Conservation (phyloP, 1,140 invertebrate genomes). For the Drosophila repleta region DNA sequence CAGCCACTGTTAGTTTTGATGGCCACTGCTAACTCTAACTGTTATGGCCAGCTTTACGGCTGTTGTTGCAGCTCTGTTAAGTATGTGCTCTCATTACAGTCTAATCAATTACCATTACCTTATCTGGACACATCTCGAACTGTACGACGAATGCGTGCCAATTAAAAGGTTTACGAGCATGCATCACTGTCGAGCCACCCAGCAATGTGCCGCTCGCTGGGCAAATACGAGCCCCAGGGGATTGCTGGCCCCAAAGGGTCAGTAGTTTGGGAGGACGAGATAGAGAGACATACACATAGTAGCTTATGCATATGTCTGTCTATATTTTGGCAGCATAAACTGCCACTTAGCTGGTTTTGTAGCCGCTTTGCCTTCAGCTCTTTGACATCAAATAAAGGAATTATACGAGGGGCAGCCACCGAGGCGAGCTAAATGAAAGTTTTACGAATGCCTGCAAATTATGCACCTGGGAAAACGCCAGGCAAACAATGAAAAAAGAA, state of each 20-base stretch:
- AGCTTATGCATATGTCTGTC: slow-evolving; percentile 31
- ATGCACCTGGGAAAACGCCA: slow-evolving; percentile 36
- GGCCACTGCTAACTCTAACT: not conserved
- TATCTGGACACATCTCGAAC: slow-evolving; percentile 30
- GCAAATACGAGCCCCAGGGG: slow-evolving; percentile 25
- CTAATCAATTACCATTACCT: slow-evolving; percentile 53
- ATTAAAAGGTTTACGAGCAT: slow-evolving; percentile 52
- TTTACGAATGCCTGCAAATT: slow-evolving; percentile 30
- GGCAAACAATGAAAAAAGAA: slow-evolving; percentile 16
- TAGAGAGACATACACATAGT: not conserved
- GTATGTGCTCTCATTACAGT: slow-evolving; percentile 3
- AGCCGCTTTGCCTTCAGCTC: slow-evolving; percentile 18
- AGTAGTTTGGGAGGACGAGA: slow-evolving; percentile 1
- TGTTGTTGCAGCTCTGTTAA: not conserved
- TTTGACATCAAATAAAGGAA: slow-evolving; percentile 18
- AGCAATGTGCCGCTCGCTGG: not conserved
- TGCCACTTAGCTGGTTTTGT: slow-evolving; percentile 37
- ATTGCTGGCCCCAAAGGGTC: slow-evolving; percentile 25
- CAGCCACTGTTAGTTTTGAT: not conserved
- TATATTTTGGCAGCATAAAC: slow-evolving; percentile 38
- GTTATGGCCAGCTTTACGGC: not conserved
- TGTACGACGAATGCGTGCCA: slow-evolving; percentile 32
- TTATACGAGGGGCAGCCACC: not conserved
- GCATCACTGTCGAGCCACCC: slow-evolving; percentile 30
- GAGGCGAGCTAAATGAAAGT: slow-evolving; percentile 21